These are phyloP conservation scores for Sander vitreus DNA, from an alignment of 2,113 vertebrate species.

Conservation along the genomic window DNA sequence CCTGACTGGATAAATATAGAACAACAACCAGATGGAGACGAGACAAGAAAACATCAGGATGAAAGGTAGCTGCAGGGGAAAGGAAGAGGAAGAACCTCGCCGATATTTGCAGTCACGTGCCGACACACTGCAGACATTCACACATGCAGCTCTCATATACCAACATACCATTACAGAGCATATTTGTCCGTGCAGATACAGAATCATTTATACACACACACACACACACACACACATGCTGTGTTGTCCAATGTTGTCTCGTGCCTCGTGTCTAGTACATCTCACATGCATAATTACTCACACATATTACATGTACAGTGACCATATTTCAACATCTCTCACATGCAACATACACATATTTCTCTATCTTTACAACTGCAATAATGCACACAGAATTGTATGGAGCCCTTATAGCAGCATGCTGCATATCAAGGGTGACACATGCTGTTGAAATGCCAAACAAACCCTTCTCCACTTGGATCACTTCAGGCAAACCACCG, in stretches of 20 bases:
- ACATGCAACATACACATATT: background rate
- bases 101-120: slow-evolving; percentile 55
- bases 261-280: background rate
- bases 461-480: slow-evolving; percentile 31
- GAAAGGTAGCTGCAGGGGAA: slow-evolving; percentile 37
- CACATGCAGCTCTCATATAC: background rate
- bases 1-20: slow-evolving; percentile 74
- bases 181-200: background rate
- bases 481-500: slow-evolving; percentile 63
- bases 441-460: slow-evolving; percentile 59
- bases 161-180: background rate
- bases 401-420: slow-evolving; percentile 20
- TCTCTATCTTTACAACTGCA: slow-evolving; percentile 20
- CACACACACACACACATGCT: no score
- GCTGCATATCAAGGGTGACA: slow-evolving; percentile 48
- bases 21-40: slow-evolving; percentile 63
- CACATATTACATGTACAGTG: background rate
- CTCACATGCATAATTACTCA: background rate
- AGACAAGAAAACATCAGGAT: slow-evolving; percentile 58
- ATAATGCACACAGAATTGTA: background rate
- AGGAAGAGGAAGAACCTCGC: slow-evolving; percentile 7
- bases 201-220: background rate
- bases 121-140: background rate
- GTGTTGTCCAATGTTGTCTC: background rate
- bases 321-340: background rate